phyloP scores from a whole-genome alignment of 2,888 invertebrate genomes.

The Hecatera dysodea region DNA sequence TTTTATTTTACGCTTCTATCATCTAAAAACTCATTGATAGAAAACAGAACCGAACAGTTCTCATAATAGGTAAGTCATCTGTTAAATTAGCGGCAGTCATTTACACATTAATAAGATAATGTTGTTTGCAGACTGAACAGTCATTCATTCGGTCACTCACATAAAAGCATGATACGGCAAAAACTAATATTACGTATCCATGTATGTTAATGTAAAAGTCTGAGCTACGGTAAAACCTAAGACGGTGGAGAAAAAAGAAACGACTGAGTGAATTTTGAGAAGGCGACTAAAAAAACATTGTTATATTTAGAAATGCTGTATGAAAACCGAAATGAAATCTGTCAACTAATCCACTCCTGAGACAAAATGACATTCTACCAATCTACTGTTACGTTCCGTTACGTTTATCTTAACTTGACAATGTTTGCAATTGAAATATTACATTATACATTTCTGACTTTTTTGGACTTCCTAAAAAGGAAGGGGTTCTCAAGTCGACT shows the following conservation, averaged over 20 bases:
- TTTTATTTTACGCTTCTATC: too few species aligned
- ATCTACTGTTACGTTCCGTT: too few species aligned
- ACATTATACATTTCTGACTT: too few species aligned
- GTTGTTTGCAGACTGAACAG: not conserved
- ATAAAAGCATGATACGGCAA: constrained; percentile 4
- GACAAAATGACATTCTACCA: too few species aligned
- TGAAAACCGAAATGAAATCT: too few species aligned
- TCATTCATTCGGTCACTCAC: not conserved
- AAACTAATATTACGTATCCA: not conserved
- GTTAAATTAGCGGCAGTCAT: not conserved
- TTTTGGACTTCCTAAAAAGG: too few species aligned
- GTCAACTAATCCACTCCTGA: too few species aligned
- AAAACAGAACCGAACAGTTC: too few species aligned
- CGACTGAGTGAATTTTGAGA: not conserved
- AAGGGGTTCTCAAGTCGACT: too few species aligned
- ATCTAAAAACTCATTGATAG: too few species aligned
- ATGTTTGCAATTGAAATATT: too few species aligned
- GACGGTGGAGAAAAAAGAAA: not conserved
- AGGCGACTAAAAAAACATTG: not conserved
- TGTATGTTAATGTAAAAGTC: not conserved
- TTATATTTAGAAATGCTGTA: not conserved
- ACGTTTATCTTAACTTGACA: too few species aligned
- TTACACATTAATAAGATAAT: constrained; percentile 19
- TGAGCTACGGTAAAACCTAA: not conserved
- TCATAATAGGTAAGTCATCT: not conserved